These are phyloP conservation scores for Melanchra persicariae DNA, from an alignment of 2,888 invertebrate species.

Conservation along the genomic window DNA sequence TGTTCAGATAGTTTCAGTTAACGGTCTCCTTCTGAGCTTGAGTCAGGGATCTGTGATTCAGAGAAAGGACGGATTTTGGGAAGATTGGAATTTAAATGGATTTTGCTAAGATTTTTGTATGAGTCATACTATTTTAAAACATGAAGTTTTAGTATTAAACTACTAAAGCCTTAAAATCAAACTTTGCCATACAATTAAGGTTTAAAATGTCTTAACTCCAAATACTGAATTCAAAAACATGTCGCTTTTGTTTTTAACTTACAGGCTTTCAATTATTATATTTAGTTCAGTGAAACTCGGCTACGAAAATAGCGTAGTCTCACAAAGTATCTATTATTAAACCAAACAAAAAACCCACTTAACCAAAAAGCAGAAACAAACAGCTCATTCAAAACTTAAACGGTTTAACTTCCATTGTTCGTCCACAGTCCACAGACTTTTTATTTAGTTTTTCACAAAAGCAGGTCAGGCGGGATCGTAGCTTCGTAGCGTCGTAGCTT, in stretches of 20 bases:
- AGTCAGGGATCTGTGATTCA: slow-evolving; percentile 25
- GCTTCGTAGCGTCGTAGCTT: slow-evolving; percentile 52
- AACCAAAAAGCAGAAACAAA: slow-evolving; percentile 37
- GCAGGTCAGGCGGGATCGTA: slow-evolving; percentile 68
- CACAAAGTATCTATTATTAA: slow-evolving; percentile 28
- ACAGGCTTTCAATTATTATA: background rate
- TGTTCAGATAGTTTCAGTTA: slow-evolving; percentile 28
- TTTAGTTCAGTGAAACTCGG: background rate
- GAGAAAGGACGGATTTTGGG: background rate
- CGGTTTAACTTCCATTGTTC: slow-evolving; percentile 54
- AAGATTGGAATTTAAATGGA: slow-evolving; percentile 1
- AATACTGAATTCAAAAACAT: too few species aligned
- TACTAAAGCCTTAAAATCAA: too few species aligned
- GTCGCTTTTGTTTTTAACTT: background rate
- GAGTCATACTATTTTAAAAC: background rate
- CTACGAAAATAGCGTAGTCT: background rate
- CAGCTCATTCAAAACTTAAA: slow-evolving; percentile 60
- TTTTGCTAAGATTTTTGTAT: background rate
- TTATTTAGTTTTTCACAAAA: slow-evolving; percentile 65
- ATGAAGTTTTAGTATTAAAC: too few species aligned
- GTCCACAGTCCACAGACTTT: slow-evolving; percentile 42
- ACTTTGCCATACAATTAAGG: too few species aligned
- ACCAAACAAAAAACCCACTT: slow-evolving; percentile 25
- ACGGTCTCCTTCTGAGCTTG: background rate
- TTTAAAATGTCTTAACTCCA: too few species aligned